Base-by-base conservation (phyloP, 2,888 invertebrate genomes). In the Nomada fucata region DNA sequence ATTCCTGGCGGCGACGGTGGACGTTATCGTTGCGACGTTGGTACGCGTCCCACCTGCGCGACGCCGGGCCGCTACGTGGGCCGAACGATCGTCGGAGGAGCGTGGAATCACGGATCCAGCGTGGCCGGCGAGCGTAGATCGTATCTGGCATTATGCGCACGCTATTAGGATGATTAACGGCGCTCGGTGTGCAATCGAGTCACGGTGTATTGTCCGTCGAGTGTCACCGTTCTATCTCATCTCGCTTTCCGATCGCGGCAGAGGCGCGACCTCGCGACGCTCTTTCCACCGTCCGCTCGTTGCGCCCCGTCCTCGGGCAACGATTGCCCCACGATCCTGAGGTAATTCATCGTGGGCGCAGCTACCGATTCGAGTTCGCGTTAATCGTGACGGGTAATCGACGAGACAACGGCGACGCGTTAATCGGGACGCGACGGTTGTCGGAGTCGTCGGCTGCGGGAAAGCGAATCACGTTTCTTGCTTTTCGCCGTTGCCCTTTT, bases 101-200 rank as follows among this genome's bases (percentile, higher is more conserved):
- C 75, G 76, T 79, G 64, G 61, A 60, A 82, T 74, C 79, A 79
- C 77, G 85, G 79, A 88, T 83, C 77, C 44, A 44, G 23, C 73
- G 53, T 85, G 79, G 72, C 67, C 53, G 53, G 73, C 70, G 80
- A 74, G 78, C 79, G 75, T 61, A 76, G 86, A 90, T 88, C 82
- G 76, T 83, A 88, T 89, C 87, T 77, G 74, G 68, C 79, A 89
- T 89, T 89, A 90, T 81, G 81, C 72, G 71, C 71, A 76, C 76
- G 80, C 75, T 70, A 89, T 89, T 89, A 90, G 76, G 79, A 84
- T 89, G 89, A 89, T 89, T 89, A 89, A 85, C 88, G 79, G 82
- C 85, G 82, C 81, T 81, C 77, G 80, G 80, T 47, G 81, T 64
- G 76, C 82, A 87, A 88, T 87, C 83, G 78, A 87, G 86, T 77